Conservation (phyloP, 2,888 invertebrate genomes). For the Embidobia sp. region DNA sequence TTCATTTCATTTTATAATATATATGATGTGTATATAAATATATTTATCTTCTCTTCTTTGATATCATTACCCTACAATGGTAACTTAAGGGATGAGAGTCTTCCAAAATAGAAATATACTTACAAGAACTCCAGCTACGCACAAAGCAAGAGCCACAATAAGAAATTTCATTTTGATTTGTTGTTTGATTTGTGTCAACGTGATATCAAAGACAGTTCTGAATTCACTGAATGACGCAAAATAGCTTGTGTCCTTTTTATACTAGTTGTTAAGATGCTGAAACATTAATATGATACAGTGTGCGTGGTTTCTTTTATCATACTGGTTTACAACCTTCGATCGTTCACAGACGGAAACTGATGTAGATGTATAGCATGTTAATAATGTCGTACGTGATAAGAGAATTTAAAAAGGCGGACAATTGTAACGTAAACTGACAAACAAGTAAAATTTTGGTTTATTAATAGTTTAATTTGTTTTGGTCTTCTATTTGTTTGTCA, state of each 20-base stretch:
- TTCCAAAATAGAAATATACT: too few species aligned
- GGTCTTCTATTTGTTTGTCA: constrained; percentile 7
- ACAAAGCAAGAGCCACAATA: constrained; percentile 60
- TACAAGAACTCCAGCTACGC: constrained; percentile 64
- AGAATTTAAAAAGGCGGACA: constrained; percentile 22
- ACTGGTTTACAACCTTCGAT: constrained; percentile 39
- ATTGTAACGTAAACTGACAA: constrained; percentile 20
- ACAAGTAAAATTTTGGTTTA: constrained; percentile 35
- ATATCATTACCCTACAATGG: too few species aligned
- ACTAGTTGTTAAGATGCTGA: constrained; percentile 15
- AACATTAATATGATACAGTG: constrained; percentile 17
- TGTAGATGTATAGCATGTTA: constrained; percentile 36
- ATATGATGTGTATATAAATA: too few species aligned
- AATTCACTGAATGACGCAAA: constrained; percentile 21
- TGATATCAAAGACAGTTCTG: constrained; percentile 1
- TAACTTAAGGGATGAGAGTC: too few species aligned
- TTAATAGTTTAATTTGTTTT: too few species aligned
- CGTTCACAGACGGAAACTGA: constrained; percentile 32
- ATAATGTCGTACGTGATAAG: constrained; percentile 46
- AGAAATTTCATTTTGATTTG: constrained; percentile 65
- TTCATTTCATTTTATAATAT: too few species aligned
- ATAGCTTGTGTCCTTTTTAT: constrained; percentile 34
- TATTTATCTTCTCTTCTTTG: too few species aligned
- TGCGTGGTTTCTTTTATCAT: constrained; percentile 37
- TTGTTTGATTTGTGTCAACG: too few species aligned